Evolutionary conservation across 2,797 vertebrate species (phyloP).

Genomic region (Telmatherina bonti): DNA sequence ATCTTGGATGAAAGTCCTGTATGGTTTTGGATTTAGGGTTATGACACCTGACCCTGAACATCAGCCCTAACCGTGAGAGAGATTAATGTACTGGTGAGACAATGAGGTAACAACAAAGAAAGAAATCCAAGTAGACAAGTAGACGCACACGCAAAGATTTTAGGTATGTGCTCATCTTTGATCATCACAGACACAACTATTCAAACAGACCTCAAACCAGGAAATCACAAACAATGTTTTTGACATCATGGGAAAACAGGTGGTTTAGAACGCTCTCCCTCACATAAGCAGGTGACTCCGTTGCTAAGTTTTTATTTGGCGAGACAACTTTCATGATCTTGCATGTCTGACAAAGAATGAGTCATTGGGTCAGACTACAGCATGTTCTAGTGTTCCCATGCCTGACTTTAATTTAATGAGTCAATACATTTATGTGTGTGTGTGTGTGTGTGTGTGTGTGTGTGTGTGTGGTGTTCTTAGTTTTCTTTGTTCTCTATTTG

Average conservation of each 20-base stretch:
- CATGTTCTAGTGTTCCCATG: conserved; percentile 51
- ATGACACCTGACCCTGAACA: neutral
- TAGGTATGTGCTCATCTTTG: neutral
- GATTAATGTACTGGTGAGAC: neutral
- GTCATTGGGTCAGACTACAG: conserved; percentile 46
- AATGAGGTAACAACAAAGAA: neutral
- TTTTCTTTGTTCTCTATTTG: neutral
- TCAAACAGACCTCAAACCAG: neutral
- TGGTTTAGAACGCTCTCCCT: conserved; percentile 15
- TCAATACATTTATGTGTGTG: neutral
- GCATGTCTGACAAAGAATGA: conserved; percentile 53
- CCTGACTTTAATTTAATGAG: conserved; percentile 4
- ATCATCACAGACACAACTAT: neutral
- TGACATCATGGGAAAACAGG: conserved; percentile 58
- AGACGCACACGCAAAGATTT: neutral
- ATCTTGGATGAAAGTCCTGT: too few species aligned
- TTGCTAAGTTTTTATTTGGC: conserved; percentile 54
- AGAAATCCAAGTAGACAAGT: neutral
- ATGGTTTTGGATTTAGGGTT: too few species aligned
- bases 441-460: conserved; percentile 7
- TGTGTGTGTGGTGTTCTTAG: neutral
- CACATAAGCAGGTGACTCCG: conserved; percentile 16
- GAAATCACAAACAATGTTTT: neutral
- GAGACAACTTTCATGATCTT: conserved; percentile 42
- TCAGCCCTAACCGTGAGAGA: too few species aligned